These are phyloP conservation scores for Agrochola lota DNA, from an alignment of 2,888 invertebrate species.

Conservation along the genomic window DNA sequence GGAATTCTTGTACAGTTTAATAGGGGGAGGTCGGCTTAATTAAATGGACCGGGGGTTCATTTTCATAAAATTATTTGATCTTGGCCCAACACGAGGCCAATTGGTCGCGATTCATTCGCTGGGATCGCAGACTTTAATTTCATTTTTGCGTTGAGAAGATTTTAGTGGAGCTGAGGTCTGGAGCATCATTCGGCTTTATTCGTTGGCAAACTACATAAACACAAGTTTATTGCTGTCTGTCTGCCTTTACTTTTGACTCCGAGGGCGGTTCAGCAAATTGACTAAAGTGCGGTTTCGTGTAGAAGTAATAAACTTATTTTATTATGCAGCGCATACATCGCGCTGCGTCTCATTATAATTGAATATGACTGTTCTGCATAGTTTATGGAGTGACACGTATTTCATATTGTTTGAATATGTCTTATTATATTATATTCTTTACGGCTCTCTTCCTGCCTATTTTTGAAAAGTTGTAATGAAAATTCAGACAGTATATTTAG, in stretches of 20 bases:
- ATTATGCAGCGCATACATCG: slow-evolving; percentile 66
- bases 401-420: slow-evolving; percentile 39
- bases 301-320: slow-evolving; percentile 74
- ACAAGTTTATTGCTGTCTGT: slow-evolving; percentile 83
- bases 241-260: slow-evolving; percentile 79
- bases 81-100: slow-evolving; percentile 81
- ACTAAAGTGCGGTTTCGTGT: slow-evolving; percentile 80
- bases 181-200: slow-evolving; percentile 72
- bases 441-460: background rate
- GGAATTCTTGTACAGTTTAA: slow-evolving; percentile 89
- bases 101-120: slow-evolving; percentile 81
- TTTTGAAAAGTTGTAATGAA: background rate
- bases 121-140: slow-evolving; percentile 82
- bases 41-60: slow-evolving; percentile 88
- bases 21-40: slow-evolving; percentile 88
- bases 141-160: slow-evolving; percentile 79
- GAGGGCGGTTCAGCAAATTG: slow-evolving; percentile 75
- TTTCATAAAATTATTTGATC: slow-evolving; percentile 90
- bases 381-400: slow-evolving; percentile 25
- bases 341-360: slow-evolving; percentile 60
- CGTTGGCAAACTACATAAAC: slow-evolving; percentile 80
- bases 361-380: slow-evolving; percentile 63
- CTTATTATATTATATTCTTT: slow-evolving; percentile 14
- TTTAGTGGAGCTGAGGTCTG: slow-evolving; percentile 64
- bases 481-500: slow-evolving; percentile 2